A percentile compares a stretch with the other conserved stretches of the same genome.
phyloP scores from a whole-genome alignment of 1,140 invertebrate genomes.

The Aplysia californica region DNA sequence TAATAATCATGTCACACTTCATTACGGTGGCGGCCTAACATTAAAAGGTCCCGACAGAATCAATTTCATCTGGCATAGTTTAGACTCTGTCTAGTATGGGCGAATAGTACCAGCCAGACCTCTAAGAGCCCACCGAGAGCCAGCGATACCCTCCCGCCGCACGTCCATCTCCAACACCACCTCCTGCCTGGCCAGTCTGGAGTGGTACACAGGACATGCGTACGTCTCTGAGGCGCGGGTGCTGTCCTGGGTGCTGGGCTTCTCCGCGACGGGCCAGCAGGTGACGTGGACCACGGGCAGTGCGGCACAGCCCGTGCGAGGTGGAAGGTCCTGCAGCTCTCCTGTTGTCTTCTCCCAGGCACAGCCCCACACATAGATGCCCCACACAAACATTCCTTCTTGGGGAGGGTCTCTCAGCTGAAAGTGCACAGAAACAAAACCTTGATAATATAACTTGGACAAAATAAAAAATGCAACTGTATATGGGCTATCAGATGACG shows the following conservation, averaged over 20 bases:
- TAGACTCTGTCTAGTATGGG: slow-evolving; percentile 47
- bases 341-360: slow-evolving; percentile 67
- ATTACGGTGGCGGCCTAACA: too few species aligned
- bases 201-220: slow-evolving; percentile 63
- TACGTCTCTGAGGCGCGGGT: slow-evolving; percentile 56
- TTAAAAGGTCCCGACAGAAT: too few species aligned
- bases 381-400: slow-evolving; percentile 68
- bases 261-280: slow-evolving; percentile 62
- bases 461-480: background rate
- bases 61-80: too few species aligned
- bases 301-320: slow-evolving; percentile 52
- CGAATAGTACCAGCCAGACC: slow-evolving; percentile 65
- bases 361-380: slow-evolving; percentile 67
- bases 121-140: slow-evolving; percentile 63
- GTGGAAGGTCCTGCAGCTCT: slow-evolving; percentile 63
- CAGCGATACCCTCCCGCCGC: slow-evolving; percentile 55
- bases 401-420: slow-evolving; percentile 67
- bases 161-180: slow-evolving; percentile 66
- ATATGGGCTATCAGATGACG: background rate
- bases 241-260: slow-evolving; percentile 51
- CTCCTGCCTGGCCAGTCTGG: slow-evolving; percentile 51
- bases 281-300: slow-evolving; percentile 67
- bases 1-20: too few species aligned
- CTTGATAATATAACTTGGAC: background rate
- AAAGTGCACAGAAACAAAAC: too few species aligned